Conservation (phyloP, 1,140 invertebrate species). For the Latrodectus geometricus region DNA sequence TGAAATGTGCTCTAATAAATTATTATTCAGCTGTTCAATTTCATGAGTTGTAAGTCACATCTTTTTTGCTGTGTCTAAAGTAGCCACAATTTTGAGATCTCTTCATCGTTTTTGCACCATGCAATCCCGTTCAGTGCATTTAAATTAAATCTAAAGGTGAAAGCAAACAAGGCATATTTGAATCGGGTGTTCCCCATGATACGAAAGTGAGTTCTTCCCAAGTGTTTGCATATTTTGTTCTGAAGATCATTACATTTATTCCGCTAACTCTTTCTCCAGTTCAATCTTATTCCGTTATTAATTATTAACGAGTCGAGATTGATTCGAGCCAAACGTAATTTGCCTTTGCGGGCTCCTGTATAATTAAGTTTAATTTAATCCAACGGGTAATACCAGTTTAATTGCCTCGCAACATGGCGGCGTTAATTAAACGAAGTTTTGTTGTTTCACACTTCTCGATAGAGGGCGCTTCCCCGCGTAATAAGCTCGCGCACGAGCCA, state of each 20-base stretch:
- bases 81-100: too few relatives aligned
- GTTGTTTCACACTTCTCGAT: constrained; percentile 52
- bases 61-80: too few relatives aligned
- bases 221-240: constrained; percentile 29
- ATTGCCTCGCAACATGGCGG: constrained; percentile 58
- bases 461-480: constrained; percentile 35
- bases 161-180: not conserved
- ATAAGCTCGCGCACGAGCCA: constrained; percentile 45
- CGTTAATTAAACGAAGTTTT: constrained; percentile 56
- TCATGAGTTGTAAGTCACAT: too few relatives aligned
- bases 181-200: not conserved
- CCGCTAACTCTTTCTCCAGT: constrained; percentile 36
- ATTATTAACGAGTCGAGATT: constrained; percentile 60
- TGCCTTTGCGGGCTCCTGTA: constrained; percentile 52
- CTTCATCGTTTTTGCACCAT: too few relatives aligned
- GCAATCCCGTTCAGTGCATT: too few relatives aligned
- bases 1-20: too few relatives aligned
- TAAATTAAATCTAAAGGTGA: not conserved
- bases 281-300: constrained; percentile 58
- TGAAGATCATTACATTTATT: constrained; percentile 56
- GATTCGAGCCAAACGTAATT: constrained; percentile 50
- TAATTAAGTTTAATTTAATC: constrained; percentile 61
- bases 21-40: too few relatives aligned
- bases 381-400: constrained; percentile 57
- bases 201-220: constrained; percentile 38